Evolutionary conservation across 2,797 vertebrate species (phyloP), one percentile per base, ranked within the genome.

Genomic region (Coregonus sp.): DNA sequence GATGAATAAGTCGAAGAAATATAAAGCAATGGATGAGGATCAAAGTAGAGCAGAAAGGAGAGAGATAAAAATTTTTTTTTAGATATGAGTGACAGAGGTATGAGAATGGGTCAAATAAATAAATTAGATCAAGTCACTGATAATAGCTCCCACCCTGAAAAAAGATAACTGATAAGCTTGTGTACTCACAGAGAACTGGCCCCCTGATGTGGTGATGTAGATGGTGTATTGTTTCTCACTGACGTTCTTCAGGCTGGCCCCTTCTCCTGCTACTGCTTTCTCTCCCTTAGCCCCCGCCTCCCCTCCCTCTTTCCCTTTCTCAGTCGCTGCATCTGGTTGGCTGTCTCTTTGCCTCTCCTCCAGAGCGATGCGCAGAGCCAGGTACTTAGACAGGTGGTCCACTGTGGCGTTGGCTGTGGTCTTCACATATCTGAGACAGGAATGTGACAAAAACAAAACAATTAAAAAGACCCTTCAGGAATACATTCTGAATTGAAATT

Each of bases 191-290:
- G 96, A 95, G 90, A 96, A 96, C 74, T 95, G 95, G 4, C 96
- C 96, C 0, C 93, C 95, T 0, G 94, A 76, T 0, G 96, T 95
- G 52, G 95, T 89, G 70, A 96, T 97, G 91, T 97, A 97, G 90
- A 98, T 98, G 80, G 96, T 97, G 86, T 97, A 97, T 84, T 97
- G 96, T 89, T 98, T 98, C 91, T 98, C 96, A 2, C 95, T 97
- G 88, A 97, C 86, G 3, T 87, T 90, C 54, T 89, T 91, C 88
- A 97, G 90, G 72, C 85, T 92, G 1, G 91, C 87, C 31, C 86
- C 92, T 75, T 72, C 91, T 83, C 82, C 31, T 33, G 31, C 90
- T 7, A 1, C 85, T 79, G 20, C 84, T 47, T 78, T 84, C 35
- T 56, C 84, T 81, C 0, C 80, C 51, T 50, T 80, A 80, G 40